These are phyloP conservation scores for Cartodere bifasciata DNA, from an alignment of 2,888 invertebrate genomes.

Conservation along the genomic window DNA sequence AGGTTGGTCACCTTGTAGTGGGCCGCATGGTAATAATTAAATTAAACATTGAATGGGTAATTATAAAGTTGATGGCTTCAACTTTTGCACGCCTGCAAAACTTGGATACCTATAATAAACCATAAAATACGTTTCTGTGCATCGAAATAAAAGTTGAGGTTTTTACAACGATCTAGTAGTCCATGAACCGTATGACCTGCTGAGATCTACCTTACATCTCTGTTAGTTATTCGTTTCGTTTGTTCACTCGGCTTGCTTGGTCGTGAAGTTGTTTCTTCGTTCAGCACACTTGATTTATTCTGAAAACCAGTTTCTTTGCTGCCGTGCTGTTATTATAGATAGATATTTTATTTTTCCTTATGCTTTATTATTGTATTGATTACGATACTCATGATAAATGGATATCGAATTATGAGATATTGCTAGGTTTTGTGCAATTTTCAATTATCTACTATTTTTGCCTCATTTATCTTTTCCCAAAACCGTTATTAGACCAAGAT, in stretches of 20 bases:
- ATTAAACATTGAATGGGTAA: too few relatives aligned
- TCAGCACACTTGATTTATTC: conserved; percentile 30
- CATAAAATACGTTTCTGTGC: conserved; percentile 11
- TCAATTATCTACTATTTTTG: conserved; percentile 13
- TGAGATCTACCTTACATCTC: conserved; percentile 28
- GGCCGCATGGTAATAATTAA: too few relatives aligned
- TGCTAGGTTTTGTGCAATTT: conserved; percentile 16
- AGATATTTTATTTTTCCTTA: conserved; percentile 27
- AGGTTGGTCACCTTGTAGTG: too few relatives aligned
- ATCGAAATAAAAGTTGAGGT: conserved; percentile 14
- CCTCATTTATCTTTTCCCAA: too few relatives aligned
- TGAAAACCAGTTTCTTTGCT: conserved; percentile 29
- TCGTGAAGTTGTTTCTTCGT: conserved; percentile 31
- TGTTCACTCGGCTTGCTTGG: conserved; percentile 16
- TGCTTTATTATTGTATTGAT: conserved; percentile 26
- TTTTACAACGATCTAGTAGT: conserved; percentile 30
- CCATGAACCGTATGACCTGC: conserved; percentile 35
- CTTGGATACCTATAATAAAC: conserved; percentile 13
- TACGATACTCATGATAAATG: conserved; percentile 20
- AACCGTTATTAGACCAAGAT: too few relatives aligned
- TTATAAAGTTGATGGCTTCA: too few relatives aligned
- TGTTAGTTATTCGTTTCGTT: conserved; percentile 12
- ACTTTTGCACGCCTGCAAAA: too few relatives aligned
- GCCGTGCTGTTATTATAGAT: conserved; percentile 27
- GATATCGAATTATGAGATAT: conserved; percentile 14